Percentiles rank a stretch among this genome's conserved stretches.
Evolutionary conservation across 2,113 vertebrate genomes (phyloP).

Genomic region (Calidris pygmaea): DNA sequence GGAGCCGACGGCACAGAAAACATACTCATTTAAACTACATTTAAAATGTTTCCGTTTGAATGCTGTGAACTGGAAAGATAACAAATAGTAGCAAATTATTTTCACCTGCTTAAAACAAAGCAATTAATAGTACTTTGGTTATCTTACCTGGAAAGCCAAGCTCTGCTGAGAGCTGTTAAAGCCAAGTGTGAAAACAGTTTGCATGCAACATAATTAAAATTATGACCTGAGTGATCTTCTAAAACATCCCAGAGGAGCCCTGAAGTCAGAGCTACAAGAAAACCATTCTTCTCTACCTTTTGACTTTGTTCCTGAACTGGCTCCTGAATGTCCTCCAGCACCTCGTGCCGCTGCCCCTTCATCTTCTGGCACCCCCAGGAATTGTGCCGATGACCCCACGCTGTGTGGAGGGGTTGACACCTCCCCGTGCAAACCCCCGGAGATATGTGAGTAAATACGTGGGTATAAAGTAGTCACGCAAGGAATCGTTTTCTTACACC

Average conservation of each 20-base stretch:
- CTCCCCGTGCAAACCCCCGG: rapidly evolving
- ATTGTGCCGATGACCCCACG: neutral
- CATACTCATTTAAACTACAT: neutral
- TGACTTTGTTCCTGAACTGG: neutral
- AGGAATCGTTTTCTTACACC: neutral
- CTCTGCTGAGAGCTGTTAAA: conserved; percentile 43
- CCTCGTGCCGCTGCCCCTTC: neutral
- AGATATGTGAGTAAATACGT: neutral
- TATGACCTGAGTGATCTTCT: neutral
- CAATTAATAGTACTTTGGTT: conserved; percentile 41
- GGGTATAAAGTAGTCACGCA: neutral
- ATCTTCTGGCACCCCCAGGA: neutral
- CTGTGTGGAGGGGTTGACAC: neutral
- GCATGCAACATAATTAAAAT: conserved; percentile 35
- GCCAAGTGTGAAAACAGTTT: conserved; percentile 39
- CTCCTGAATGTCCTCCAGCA: neutral
- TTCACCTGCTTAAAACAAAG: conserved; percentile 48
- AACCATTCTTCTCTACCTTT: neutral
- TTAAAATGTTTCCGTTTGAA: neutral
- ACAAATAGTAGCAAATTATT: conserved; percentile 52
- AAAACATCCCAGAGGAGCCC: neutral
- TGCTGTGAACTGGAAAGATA: conserved; percentile 35
- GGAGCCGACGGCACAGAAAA: neutral
- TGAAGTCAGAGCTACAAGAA: neutral
- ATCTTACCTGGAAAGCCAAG: conserved; percentile 40